Percentiles rank a stretch among this genome's conserved stretches.
phyloP scores from a whole-genome alignment of 2,113 vertebrate species.

The Vombatus ursinus region DNA sequence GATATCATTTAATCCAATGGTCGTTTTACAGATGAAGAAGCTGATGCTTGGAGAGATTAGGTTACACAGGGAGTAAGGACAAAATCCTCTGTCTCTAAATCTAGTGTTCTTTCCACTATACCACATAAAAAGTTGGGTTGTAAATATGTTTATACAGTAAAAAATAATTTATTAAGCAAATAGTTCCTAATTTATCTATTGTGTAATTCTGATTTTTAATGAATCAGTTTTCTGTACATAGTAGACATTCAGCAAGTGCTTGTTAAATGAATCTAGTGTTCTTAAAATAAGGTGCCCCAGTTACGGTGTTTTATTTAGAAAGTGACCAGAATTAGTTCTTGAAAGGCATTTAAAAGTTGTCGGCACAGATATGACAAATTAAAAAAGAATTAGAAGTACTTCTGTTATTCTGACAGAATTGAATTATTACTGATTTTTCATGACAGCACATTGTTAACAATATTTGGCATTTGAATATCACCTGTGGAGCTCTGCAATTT shows the following conservation, averaged over 20 bases:
- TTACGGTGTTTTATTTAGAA: slow-evolving; percentile 15
- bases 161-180: neutral
- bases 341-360: neutral
- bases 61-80: neutral
- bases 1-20: neutral
- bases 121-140: neutral
- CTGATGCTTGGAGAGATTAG: neutral
- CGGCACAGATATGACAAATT: neutral
- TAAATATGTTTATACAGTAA: neutral
- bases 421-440: neutral
- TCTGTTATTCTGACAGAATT: neutral
- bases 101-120: neutral
- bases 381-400: neutral
- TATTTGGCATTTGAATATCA: neutral
- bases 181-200: neutral
- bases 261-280: slow-evolving; percentile 20
- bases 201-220: neutral
- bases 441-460: neutral
- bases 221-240: neutral
- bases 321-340: neutral
- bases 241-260: neutral
- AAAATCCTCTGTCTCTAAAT: neutral
- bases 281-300: neutral
- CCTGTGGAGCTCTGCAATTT: neutral
- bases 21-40: neutral